Percentiles rank a stretch among this genome's conserved stretches.
phyloP scores from a whole-genome alignment of 1,140 invertebrate genomes.

The Dreissena polymorpha region DNA sequence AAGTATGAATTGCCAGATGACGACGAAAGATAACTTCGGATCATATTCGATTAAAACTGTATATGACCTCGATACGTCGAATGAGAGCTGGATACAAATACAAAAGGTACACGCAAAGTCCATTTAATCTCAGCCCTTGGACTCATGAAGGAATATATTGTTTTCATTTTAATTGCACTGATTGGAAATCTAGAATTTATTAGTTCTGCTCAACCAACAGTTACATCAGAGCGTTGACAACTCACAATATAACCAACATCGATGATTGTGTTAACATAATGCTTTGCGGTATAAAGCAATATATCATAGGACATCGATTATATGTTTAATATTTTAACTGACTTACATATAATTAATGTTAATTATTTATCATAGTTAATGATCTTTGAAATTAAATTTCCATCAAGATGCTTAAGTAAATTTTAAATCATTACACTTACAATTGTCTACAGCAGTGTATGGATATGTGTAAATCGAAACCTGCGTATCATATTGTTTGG shows the following conservation, averaged over 20 bases:
- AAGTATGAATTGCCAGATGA: not conserved
- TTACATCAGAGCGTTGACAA: too few species aligned
- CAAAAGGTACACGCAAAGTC: not conserved
- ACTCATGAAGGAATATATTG: not conserved
- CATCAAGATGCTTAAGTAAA: not conserved
- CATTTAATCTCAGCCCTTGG: not conserved
- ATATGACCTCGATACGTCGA: slow-evolving; percentile 33
- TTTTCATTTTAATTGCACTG: not conserved
- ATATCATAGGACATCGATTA: too few species aligned
- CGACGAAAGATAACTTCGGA: not conserved
- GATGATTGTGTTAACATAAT: too few species aligned
- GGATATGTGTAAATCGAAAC: too few species aligned
- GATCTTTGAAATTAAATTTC: not conserved
- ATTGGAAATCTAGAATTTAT: not conserved
- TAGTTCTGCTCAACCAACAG: too few species aligned
- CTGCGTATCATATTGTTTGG: not conserved
- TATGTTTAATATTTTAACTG: too few species aligned
- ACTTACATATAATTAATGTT: not conserved
- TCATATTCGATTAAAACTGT: not conserved
- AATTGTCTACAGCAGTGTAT: too few species aligned
- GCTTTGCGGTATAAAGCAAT: too few species aligned
- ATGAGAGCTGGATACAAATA: slow-evolving; percentile 18
- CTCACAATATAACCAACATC: too few species aligned
- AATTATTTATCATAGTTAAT: not conserved
- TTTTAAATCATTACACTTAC: not conserved